Evolutionary conservation across 2,888 invertebrate species (phyloP), one percentile per base, ranked within the genome.

Genomic region (Geophilus truncorum): DNA sequence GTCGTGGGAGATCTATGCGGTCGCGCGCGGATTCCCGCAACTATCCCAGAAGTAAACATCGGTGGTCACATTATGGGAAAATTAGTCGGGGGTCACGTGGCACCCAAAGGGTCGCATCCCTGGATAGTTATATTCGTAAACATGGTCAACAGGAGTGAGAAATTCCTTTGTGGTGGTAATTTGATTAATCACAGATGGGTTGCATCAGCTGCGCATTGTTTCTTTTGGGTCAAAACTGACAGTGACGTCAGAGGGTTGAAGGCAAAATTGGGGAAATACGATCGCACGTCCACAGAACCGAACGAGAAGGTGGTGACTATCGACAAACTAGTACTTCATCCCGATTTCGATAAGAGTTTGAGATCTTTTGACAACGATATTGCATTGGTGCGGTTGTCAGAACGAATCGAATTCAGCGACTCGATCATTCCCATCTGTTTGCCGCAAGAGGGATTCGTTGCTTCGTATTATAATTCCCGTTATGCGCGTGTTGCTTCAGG

Each of bases 171-270:
- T 21, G 80, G 76, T 7, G 80, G 80, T 1, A 80, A 76, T 40
- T 25, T 80, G 18, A 51, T 80, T 15, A 28, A 18, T 76, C 25
- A 34, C 23, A 1, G 25, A 23, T 80, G 80, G 80, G 80, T 84
- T 12, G 81, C 82, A 0, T 84, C 84, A 7, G 84, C 84, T 2
- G 84, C 84, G n/a, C 84, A 84, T 81, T 84, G 84, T 76, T 84
- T 84, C 70, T 80, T 75, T 23, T 76, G 75, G 80, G 80, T 70
- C 7, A 40, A 70, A 28, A 23, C 75, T 10, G 25, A 32, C 6
- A 0, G 32, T 3, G 51, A 81, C 3, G 7, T 76, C 0, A 15
- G 9, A 0, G 57, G 28, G 25, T 15, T 80, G 7, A 34, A 76
- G 23, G 80, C 51, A 0, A 80, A 80, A 51, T 76, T 80, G 18